Percentiles rank a stretch among this genome's conserved stretches.
phyloP scores from a whole-genome alignment of 2,113 vertebrate species.

The Oceanites oceanicus region DNA sequence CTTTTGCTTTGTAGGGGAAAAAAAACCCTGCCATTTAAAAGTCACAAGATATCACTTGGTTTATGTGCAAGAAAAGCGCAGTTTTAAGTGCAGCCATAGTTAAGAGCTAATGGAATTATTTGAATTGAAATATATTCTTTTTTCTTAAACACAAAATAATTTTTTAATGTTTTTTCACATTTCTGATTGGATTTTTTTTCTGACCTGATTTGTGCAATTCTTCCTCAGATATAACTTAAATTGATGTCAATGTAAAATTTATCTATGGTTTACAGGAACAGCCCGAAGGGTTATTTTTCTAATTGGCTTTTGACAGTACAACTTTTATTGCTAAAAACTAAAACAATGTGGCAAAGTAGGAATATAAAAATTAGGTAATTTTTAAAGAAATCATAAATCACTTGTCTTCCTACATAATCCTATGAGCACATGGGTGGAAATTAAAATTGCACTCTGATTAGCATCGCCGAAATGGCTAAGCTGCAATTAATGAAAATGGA shows the following conservation, averaged over 20 bases:
- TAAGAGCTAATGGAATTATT: background rate
- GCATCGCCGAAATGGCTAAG: background rate
- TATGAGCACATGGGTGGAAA: background rate
- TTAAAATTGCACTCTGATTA: background rate
- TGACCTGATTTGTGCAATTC: background rate
- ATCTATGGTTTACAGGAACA: background rate
- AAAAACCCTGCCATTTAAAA: background rate
- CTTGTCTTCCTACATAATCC: background rate
- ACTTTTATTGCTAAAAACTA: background rate
- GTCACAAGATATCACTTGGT: background rate
- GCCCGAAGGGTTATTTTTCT: background rate
- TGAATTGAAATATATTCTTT: background rate
- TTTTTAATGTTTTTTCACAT: background rate
- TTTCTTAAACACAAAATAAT: background rate
- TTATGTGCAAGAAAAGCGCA: background rate
- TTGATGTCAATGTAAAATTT: background rate
- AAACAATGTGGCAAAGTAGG: background rate
- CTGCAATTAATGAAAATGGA: background rate
- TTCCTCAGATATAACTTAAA: background rate
- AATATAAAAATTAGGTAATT: background rate
- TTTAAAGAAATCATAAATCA: background rate
- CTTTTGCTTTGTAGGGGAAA: background rate
- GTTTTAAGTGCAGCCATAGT: background rate
- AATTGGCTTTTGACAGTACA: background rate
- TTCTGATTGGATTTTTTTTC: background rate